These are phyloP conservation scores for Tinea semifulvella DNA, from an alignment of 2,888 invertebrate genomes.

Conservation along the genomic window DNA sequence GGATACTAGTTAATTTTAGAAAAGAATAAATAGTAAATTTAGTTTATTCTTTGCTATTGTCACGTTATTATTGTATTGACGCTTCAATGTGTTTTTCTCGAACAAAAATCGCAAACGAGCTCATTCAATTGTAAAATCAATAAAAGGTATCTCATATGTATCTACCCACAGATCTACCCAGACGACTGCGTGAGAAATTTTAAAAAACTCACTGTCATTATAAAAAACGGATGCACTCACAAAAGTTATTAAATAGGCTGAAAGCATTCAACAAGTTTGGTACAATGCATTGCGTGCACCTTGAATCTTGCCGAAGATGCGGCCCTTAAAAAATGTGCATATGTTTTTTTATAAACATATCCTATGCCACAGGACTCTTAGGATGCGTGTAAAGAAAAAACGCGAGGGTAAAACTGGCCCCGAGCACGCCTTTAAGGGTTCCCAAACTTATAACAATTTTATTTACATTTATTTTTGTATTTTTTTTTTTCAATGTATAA, in stretches of 20 bases:
- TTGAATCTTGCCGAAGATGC: conserved; percentile 47
- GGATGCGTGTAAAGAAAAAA: conserved; percentile 39
- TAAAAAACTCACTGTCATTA: conserved; percentile 47
- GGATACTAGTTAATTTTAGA: too few relatives aligned
- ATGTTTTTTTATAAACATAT: conserved; percentile 57
- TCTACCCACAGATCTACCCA: conserved; percentile 62
- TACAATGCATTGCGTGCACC: conserved; percentile 48
- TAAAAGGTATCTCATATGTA: conserved; percentile 46
- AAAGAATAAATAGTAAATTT: too few relatives aligned
- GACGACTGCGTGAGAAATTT: conserved; percentile 60
- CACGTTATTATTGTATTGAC: too few relatives aligned
- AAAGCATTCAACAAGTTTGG: conserved; percentile 43
- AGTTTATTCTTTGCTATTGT: too few relatives aligned
- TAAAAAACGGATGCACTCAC: conserved; percentile 37
- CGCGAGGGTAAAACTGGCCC: conserved; percentile 29
- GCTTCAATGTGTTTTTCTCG: too few relatives aligned
- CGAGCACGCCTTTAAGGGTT: conserved; percentile 24
- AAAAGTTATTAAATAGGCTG: conserved; percentile 52
- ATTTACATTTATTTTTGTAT: conserved; percentile 11
- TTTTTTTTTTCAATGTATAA: too few relatives aligned
- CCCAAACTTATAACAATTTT: conserved; percentile 27
- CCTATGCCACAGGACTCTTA: conserved; percentile 31
- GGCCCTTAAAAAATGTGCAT: conserved; percentile 62
- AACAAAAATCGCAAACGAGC: conserved; percentile 11
- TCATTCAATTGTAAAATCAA: conserved; percentile 13